These are phyloP conservation scores for Glareola pratincola DNA, from an alignment of 2,113 vertebrate species.

Conservation along the genomic window DNA sequence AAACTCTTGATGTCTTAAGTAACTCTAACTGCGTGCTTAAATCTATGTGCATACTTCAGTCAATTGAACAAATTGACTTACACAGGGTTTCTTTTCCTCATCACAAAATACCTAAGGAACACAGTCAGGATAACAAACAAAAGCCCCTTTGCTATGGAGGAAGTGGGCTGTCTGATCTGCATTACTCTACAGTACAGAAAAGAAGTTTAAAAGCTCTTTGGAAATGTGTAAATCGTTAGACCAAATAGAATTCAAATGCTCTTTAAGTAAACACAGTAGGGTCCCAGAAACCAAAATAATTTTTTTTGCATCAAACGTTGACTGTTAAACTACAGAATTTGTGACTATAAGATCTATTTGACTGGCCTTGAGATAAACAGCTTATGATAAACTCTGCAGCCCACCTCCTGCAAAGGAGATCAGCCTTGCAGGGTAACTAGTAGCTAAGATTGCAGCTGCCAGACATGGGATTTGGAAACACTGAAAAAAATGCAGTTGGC, in stretches of 20 bases:
- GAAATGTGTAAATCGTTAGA: neutral
- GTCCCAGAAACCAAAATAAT: neutral
- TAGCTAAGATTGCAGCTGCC: neutral
- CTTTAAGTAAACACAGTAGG: neutral
- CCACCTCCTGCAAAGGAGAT: neutral
- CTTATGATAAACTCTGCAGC: neutral
- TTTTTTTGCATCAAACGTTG: neutral
- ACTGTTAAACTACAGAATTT: neutral
- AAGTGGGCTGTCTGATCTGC: neutral
- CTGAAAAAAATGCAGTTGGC: neutral
- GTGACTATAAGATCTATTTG: neutral
- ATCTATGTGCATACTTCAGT: neutral
- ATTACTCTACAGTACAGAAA: neutral
- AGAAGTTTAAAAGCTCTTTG: neutral
- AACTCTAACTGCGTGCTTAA: neutral
- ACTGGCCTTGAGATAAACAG: neutral
- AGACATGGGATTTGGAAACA: neutral
- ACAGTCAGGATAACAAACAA: neutral
- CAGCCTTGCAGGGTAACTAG: neutral
- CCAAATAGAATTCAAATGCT: neutral
- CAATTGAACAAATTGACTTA: neutral
- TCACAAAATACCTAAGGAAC: neutral
- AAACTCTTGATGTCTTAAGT: neutral
- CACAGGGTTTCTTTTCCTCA: neutral
- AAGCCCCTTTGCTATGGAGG: neutral